Evolutionary conservation across 2,888 invertebrate genomes (phyloP).

Genomic region (Leptopilina syphax): DNA sequence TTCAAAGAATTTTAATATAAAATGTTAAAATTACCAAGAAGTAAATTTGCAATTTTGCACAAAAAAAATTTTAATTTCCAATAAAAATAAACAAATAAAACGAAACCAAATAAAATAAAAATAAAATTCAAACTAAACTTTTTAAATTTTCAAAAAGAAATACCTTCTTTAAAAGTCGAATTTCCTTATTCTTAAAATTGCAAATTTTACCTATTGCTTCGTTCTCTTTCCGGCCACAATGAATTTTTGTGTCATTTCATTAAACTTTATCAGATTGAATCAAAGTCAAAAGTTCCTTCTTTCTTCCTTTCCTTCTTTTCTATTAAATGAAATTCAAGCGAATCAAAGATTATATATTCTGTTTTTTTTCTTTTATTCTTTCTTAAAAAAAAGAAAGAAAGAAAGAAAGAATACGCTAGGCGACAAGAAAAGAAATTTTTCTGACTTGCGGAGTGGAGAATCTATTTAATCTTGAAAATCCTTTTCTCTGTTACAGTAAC

Average conservation of each 20-base stretch:
- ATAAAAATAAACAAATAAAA: too few species aligned
- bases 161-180: too few species aligned
- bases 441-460: not conserved
- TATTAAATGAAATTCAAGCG: not conserved
- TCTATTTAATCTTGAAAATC: slow-evolving; percentile 13
- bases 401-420: not conserved
- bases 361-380: not conserved
- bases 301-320: too few species aligned
- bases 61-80: too few species aligned
- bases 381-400: too few species aligned
- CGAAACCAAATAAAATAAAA: too few species aligned
- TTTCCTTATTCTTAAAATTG: not conserved
- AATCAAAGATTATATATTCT: not conserved
- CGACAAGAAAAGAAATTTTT: slow-evolving; percentile 4
- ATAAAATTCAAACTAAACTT: too few species aligned
- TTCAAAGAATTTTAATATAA: too few species aligned
- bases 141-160: too few species aligned
- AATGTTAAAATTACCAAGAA: too few species aligned
- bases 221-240: not conserved
- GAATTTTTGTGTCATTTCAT: not conserved
- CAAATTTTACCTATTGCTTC: not conserved
- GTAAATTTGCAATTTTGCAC: too few species aligned
- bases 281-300: not conserved
- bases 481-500: slow-evolving; percentile 86
- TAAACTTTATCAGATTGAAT: not conserved